Evolutionary conservation across 2,797 vertebrate species (phyloP).

Genomic region (Pseudopleuronectes americanus): DNA sequence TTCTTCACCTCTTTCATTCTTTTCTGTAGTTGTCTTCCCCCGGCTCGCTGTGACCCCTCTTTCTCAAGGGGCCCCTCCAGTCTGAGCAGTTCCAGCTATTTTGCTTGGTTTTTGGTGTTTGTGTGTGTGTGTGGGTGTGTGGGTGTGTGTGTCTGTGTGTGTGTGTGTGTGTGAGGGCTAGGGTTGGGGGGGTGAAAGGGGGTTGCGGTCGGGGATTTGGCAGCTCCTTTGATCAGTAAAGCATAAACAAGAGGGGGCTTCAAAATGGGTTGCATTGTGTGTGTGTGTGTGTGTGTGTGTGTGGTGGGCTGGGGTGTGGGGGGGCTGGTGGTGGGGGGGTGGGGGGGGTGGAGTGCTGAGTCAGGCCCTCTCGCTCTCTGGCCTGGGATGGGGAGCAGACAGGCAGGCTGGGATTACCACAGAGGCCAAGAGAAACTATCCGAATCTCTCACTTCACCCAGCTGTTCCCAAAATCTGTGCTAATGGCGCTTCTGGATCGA

Average conservation of each 20-base stretch:
- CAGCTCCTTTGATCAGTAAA: slow-evolving; percentile 93
- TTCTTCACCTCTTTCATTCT: slow-evolving; percentile 53
- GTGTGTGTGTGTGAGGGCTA: slow-evolving; percentile 56
- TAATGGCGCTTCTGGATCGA: slow-evolving; percentile 65
- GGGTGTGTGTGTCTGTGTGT: slow-evolving; percentile 59
- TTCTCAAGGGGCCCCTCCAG: slow-evolving; percentile 85
- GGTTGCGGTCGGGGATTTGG: slow-evolving; percentile 82
- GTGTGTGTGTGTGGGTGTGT: slow-evolving; percentile 61
- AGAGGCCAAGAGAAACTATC: slow-evolving; percentile 72
- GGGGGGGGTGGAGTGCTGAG: slow-evolving; percentile 85
- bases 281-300: background rate
- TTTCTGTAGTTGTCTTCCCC: slow-evolving; percentile 75
- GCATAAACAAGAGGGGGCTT: slow-evolving; percentile 92
- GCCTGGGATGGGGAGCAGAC: slow-evolving; percentile 74
- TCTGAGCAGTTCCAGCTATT: slow-evolving; percentile 83
- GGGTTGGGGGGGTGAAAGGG: slow-evolving; percentile 54
- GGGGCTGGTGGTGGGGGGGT: slow-evolving; percentile 19
- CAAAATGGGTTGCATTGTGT: slow-evolving; percentile 89
- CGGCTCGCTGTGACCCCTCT: slow-evolving; percentile 84
- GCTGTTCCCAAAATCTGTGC: slow-evolving; percentile 70
- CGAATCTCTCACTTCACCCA: slow-evolving; percentile 73
- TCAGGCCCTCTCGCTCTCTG: slow-evolving; percentile 82
- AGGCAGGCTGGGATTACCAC: slow-evolving; percentile 76
- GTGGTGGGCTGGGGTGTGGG: background rate
- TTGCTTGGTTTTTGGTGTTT: slow-evolving; percentile 79